Evolutionary conservation across 2,113 vertebrate genomes (phyloP).

Genomic region (Australoheros scitulus): DNA sequence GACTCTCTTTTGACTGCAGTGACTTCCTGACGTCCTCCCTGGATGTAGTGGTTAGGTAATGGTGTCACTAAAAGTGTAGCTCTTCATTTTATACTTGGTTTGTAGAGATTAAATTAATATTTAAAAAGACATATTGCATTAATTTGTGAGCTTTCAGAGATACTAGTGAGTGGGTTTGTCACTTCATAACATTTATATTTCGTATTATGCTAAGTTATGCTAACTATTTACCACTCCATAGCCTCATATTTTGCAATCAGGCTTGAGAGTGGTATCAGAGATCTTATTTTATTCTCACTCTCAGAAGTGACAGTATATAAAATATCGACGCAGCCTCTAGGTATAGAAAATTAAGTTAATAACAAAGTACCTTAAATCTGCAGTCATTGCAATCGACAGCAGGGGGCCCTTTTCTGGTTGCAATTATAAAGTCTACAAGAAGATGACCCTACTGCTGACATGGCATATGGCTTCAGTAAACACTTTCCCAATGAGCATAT

Average conservation of each 20-base stretch:
- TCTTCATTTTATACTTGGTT: background rate
- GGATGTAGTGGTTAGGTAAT: background rate
- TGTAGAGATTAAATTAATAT: background rate
- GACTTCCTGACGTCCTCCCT: background rate
- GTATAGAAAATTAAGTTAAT: background rate
- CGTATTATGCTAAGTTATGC: background rate
- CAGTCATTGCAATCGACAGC: background rate
- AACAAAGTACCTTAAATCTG: fast-evolving
- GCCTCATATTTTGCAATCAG: background rate
- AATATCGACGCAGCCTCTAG: background rate
- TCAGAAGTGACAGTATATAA: background rate
- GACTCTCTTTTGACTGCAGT: background rate
- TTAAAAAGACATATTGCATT: background rate
- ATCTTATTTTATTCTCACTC: background rate
- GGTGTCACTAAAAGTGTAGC: background rate
- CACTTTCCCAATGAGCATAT: background rate
- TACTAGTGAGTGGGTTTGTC: background rate
- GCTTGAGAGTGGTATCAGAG: fast-evolving
- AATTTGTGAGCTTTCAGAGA: background rate
- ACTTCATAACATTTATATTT: background rate
- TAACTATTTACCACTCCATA: background rate
- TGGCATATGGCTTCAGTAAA: background rate
- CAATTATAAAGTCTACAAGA: background rate
- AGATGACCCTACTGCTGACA: background rate
- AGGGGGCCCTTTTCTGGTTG: background rate